These are phyloP conservation scores for Pseudachorutes palmiensis DNA, from an alignment of 1,140 invertebrate genomes.

Conservation along the genomic window DNA sequence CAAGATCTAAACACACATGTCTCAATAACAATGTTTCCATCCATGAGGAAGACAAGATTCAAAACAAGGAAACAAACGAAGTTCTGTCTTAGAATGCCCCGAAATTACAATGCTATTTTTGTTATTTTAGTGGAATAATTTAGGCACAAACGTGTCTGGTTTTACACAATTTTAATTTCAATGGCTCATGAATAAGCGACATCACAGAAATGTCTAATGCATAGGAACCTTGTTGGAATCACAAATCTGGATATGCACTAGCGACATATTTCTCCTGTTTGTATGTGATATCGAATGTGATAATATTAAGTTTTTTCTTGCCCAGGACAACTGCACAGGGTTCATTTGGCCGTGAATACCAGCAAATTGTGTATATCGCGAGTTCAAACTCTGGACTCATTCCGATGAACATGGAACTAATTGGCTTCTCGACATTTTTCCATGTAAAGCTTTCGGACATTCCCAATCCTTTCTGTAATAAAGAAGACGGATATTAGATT, in stretches of 20 bases:
- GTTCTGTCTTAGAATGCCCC: too few species aligned
- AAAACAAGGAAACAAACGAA: too few species aligned
- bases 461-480: constrained; percentile 63
- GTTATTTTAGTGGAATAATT: too few species aligned
- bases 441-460: constrained; percentile 66
- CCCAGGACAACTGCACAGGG: constrained; percentile 64
- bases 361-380: constrained; percentile 79
- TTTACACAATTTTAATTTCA: too few species aligned
- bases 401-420: constrained; percentile 73
- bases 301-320: constrained; percentile 44
- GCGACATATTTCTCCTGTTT: constrained; percentile 18
- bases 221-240: too few species aligned
- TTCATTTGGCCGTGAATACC: constrained; percentile 58
- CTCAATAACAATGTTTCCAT: too few species aligned
- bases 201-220: too few species aligned
- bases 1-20: too few species aligned
- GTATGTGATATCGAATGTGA: constrained; percentile 23
- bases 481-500: constrained; percentile 27
- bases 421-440: constrained; percentile 63
- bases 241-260: constrained; percentile 14
- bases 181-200: too few species aligned
- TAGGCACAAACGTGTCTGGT: too few species aligned
- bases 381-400: constrained; percentile 89
- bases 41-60: too few species aligned
- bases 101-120: too few species aligned